Base-by-base conservation (phyloP, 2,113 vertebrate genomes). In the Stictonetta naevosa region DNA sequence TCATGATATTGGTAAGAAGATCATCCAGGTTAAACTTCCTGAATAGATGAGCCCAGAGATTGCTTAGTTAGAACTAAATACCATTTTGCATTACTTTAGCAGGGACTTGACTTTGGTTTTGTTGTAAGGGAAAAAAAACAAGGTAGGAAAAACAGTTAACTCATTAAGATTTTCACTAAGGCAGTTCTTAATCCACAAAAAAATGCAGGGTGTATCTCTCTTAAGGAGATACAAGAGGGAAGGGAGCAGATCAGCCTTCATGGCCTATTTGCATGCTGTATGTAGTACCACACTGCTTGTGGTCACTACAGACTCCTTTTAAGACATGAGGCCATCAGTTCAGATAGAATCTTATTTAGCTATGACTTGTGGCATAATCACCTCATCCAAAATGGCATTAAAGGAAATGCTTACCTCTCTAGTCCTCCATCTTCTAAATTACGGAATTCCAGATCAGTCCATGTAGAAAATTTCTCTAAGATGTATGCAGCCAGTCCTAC, bases 1-100 rank as follows among this genome's bases (percentile, higher is more conserved):
- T 97, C 98, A 98, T 98, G 93, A 98, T n/a, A 29, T 97, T 98
- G 81, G 97, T 98, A 81, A 98, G 97, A 85, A 98, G 97, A 4
- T 98, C 98, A 6, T 98, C 97, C 96, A 98, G 94, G 73, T 96
- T 94, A 93, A 95, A 98, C 87, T 98, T 98, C 94, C 98, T 98
- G 94, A 34, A 66, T 6, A 83, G 69, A 36, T 36, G 80, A 93
- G 21, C 8, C 58, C 92, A 92, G 53, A 88, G 14, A 80, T 34
- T 55, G 34, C 13, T 52, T 69, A 36, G 11, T 85, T 76, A 84
- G 59, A 89, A 50, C 33, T 22, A 8, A 90, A 66, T 6, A 55
- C 5, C 23, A 2, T 66, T 80, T 88, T 83, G 53, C 18, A 46
- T 81, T 64, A 60, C 72, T 84, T 48, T 7, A 78, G 42, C 31